A percentile compares a stretch with the other conserved stretches of the same genome.
Conservation (phyloP, 2,797 vertebrate genomes). For the Tamandua tetradactyla region DNA sequence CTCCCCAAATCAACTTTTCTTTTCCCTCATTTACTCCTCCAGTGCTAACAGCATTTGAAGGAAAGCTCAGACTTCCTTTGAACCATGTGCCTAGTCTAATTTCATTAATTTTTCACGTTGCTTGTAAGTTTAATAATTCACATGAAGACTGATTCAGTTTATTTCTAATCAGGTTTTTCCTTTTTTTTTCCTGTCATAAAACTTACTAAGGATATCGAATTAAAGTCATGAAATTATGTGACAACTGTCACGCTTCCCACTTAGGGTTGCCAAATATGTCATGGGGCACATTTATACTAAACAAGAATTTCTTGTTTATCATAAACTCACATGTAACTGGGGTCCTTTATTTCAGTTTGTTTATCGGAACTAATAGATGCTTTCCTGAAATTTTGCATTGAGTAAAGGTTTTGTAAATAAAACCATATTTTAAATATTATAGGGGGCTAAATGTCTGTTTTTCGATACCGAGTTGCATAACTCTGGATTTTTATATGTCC, state of each 20-base stretch:
- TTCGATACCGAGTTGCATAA: slow-evolving; percentile 31
- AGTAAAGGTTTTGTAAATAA: slow-evolving; percentile 16
- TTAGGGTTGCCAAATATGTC: not conserved
- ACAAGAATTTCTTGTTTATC: not conserved
- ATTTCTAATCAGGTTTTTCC: slow-evolving; percentile 44
- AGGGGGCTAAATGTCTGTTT: not conserved
- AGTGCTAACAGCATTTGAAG: not conserved
- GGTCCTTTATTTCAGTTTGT: slow-evolving; percentile 3
- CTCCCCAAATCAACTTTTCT: not conserved
- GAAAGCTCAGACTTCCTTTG: slow-evolving; percentile 1
- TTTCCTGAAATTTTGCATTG: slow-evolving; percentile 25
- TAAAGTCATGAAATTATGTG: not conserved
- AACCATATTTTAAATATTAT: slow-evolving; percentile 13
- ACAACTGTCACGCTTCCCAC: not conserved
- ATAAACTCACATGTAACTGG: slow-evolving; percentile 23
- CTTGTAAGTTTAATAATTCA: slow-evolving; percentile 35
- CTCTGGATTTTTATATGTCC: slow-evolving; percentile 14
- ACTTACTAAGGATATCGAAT: slow-evolving; percentile 1
- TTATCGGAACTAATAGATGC: not conserved
- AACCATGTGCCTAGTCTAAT: not conserved
- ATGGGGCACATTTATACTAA: not conserved
- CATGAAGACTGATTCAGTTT: not conserved
- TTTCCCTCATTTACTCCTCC: slow-evolving; percentile 5
- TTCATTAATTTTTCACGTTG: slow-evolving; percentile 28
- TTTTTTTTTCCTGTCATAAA: not conserved